These are phyloP conservation scores for Tangara arthus DNA, from an alignment of 2,797 vertebrate genomes.

Conservation along the genomic window DNA sequence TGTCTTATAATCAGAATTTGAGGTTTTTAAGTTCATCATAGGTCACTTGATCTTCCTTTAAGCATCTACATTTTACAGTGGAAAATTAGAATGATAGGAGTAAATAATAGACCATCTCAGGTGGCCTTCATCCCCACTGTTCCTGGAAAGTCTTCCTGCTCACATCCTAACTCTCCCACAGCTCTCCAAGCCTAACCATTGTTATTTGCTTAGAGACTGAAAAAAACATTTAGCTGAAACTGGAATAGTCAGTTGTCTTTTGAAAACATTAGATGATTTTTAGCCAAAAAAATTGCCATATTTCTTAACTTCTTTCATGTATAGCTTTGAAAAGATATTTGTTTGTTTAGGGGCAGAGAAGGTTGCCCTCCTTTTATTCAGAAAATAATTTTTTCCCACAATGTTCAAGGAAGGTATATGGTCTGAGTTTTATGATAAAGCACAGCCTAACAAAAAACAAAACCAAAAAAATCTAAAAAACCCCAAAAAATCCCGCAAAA, in stretches of 20 bases:
- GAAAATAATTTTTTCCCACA: neutral
- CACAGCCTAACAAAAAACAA: neutral
- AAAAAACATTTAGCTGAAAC: neutral
- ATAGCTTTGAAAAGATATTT: neutral
- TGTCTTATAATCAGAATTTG: neutral
- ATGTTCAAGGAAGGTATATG: neutral
- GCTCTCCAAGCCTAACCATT: neutral
- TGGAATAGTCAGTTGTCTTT: neutral
- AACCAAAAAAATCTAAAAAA: neutral
- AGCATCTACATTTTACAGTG: neutral
- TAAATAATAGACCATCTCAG: neutral
- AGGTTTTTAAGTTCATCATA: fast-evolving
- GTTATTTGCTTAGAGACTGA: neutral
- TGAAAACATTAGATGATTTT: neutral
- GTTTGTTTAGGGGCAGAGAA: neutral
- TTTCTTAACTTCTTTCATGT: neutral
- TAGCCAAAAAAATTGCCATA: neutral
- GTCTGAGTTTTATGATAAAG: neutral
- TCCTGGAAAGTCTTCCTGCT: neutral
- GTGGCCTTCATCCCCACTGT: neutral
- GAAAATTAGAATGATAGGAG: neutral
- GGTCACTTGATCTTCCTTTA: neutral
- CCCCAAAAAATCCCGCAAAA: neutral
- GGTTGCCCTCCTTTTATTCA: neutral
- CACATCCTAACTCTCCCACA: neutral